Base-by-base conservation (phyloP, 2,113 vertebrate genomes). In the Ameiurus melas region DNA sequence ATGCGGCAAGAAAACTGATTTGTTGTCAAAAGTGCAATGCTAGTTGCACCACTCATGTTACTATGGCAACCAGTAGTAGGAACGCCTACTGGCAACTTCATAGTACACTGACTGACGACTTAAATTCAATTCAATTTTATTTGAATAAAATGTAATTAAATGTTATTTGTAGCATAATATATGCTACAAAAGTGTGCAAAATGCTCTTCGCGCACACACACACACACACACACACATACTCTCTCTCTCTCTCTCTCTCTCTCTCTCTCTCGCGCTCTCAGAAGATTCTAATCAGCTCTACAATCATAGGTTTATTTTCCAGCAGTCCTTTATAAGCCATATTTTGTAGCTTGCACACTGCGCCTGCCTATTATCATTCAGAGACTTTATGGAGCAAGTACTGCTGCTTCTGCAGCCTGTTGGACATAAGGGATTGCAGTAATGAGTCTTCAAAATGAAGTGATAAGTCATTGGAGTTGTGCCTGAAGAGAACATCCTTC, bases 371-470 rank as follows among this genome's bases (percentile, higher is more conserved):
- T 83, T 88, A 86, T 90, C 87, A 83, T 86, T 87, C 81, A 68
- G 55, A 43, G 87, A 36, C 82, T 88, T 85, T 87, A 75, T 73
- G 70, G 64, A 87, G 86, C 68, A 14, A 68, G 70, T 60, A 77
- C 79, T 83, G 71, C 58, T 86, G 85, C 73, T 89, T 81, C 62
- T 82, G 78, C 82, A 60, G 87, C 71, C 87, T 78, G 87, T 84
- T 88, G 77, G 89, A 88, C 77, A 85, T 77, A 87, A 82, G 43
- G 19, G 71, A 82, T 66, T 85, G 75, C 53, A 43, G 66, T 87
- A 90, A 87, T 90, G 86, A 90, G 83, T 79, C 64, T 79, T 80
- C 36, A 68, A 81, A 88, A 89, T 90, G 57, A 55, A 85, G 84
- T 79, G 83, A 85, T 90, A 62, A 84, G 85, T 89, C 83, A 85